Base-by-base conservation (phyloP, 2,113 vertebrate species). In the Brienomyrus brachyistius region DNA sequence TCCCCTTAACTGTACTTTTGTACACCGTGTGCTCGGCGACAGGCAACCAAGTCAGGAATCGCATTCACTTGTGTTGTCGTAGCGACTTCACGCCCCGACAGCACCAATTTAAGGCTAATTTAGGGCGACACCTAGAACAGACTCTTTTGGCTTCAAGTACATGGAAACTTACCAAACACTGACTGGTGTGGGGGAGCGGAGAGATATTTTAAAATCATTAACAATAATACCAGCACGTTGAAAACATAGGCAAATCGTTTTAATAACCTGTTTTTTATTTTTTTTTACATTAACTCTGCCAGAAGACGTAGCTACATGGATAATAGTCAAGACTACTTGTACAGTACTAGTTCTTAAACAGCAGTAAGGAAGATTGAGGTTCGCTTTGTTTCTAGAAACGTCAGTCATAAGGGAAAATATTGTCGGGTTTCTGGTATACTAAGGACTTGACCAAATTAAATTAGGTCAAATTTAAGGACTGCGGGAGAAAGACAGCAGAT, bases 371-470 rank as follows among this genome's bases (percentile, higher is more conserved):
- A 9, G 40, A n/a, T 1, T 80, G 74, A 80, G 74, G 43, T 11
- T 84, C 6, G 82, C 82, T 48, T 84, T 51, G 35, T 88, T 47
- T n/a, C 56, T 47, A 87, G 85, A 35, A 56, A 51, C 48, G 48
- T 86, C 85, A 48, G 80, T 83, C 40, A 83, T 21, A 17, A 40
- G 11, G n/a, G 7, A 27, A 83, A 4, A 40, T 52, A 27, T 13
- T 48, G 54, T 15, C 27, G 8, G 51, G 56, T 59, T 87, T 87
- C 47, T 86, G 27, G 11, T 84, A 48, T 48, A 84, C 35, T 5
- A 17, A 83, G 47, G 21, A 48, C 82, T 27, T 85, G 74, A 77
- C 59, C 56, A 86, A 87, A 90, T 77, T 27, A 90, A 90, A 90
- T 87, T 77, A 90, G 89, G 85, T 54, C 85, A 80, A 87, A 80